Conservation (phyloP, 1,140 invertebrate genomes). For the Drosophila busckii region DNA sequence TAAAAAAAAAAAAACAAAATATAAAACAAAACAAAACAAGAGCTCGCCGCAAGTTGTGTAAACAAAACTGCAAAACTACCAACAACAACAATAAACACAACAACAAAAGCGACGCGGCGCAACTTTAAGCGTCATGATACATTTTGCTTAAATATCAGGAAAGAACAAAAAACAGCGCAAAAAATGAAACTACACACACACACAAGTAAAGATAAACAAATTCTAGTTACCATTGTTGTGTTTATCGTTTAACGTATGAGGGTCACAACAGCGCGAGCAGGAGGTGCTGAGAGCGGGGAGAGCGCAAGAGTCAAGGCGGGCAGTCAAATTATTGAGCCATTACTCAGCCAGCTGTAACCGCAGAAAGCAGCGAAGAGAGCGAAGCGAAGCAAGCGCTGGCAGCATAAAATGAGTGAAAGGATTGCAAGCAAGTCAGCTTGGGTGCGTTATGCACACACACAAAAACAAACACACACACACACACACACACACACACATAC, state of each 20-base stretch:
- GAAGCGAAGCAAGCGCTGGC: background rate
- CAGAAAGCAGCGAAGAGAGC: conserved; percentile 1
- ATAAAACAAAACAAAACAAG: conserved; percentile 55
- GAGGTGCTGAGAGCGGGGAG: background rate
- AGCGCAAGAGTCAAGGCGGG: conserved; percentile 2
- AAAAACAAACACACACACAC: conserved; percentile 8
- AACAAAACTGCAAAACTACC: conserved; percentile 54
- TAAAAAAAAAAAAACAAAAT: no score
- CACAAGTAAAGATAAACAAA: conserved; percentile 68
- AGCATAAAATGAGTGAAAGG: background rate
- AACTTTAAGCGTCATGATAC: conserved; percentile 69
- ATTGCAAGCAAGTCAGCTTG: background rate
- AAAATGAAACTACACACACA: conserved; percentile 9
- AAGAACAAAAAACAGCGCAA: conserved; percentile 33
- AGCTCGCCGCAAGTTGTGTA: conserved; percentile 54
- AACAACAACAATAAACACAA: conserved; percentile 25
- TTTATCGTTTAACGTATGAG: conserved; percentile 44
- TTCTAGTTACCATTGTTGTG: conserved; percentile 70
- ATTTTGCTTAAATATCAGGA: conserved; percentile 68
- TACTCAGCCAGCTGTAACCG: conserved; percentile 53
- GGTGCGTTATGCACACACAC: conserved; percentile 9
- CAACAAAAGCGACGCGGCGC: conserved; percentile 19
- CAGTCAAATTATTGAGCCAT: conserved; percentile 71
- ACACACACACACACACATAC: background rate
- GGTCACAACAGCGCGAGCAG: conserved; percentile 10